These are phyloP conservation scores for Datnioides undecimradiatus DNA, from an alignment of 2,113 vertebrate species.

Conservation along the genomic window DNA sequence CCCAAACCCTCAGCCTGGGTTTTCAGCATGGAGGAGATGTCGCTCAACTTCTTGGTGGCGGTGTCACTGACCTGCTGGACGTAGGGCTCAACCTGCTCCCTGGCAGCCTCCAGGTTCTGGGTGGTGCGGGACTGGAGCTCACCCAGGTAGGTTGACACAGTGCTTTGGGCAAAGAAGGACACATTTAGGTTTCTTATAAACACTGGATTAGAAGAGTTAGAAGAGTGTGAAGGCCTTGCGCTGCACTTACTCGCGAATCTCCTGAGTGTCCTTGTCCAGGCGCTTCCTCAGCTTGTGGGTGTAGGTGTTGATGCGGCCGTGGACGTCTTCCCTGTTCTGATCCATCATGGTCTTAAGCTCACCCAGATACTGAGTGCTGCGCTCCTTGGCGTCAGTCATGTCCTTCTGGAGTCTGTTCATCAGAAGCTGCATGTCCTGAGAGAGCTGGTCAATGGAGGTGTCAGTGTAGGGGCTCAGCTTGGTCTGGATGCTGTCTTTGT, in stretches of 20 bases:
- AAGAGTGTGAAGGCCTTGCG: not conserved
- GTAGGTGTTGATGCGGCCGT: conserved; percentile 75
- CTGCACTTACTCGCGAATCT: conserved; percentile 81
- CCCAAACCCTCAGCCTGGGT: conserved; percentile 78
- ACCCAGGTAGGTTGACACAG: conserved; percentile 77
- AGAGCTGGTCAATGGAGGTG: conserved; percentile 67
- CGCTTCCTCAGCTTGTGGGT: conserved; percentile 87
- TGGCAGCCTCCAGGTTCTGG: conserved; percentile 77
- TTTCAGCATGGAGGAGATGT: conserved; percentile 74
- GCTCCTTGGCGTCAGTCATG: conserved; percentile 84
- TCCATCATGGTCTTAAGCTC: conserved; percentile 83
- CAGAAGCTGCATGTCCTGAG: conserved; percentile 81
- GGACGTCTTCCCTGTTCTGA: conserved; percentile 81
- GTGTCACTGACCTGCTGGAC: conserved; percentile 69
- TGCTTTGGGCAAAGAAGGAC: conserved; percentile 57
- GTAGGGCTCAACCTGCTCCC: conserved; percentile 75
- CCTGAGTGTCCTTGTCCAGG: conserved; percentile 83
- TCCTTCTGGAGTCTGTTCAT: conserved; percentile 81
- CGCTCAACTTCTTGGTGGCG: conserved; percentile 71
- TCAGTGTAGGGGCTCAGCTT: conserved; percentile 79
- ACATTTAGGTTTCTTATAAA: conserved; percentile 13
- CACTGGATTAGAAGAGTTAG: not conserved
- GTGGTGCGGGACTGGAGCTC: conserved; percentile 80
- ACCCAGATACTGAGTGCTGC: conserved; percentile 78
- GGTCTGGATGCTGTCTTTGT: conserved; percentile 74